These are phyloP conservation scores for Mola mola DNA, from an alignment of 2,113 vertebrate species.

Conservation along the genomic window DNA sequence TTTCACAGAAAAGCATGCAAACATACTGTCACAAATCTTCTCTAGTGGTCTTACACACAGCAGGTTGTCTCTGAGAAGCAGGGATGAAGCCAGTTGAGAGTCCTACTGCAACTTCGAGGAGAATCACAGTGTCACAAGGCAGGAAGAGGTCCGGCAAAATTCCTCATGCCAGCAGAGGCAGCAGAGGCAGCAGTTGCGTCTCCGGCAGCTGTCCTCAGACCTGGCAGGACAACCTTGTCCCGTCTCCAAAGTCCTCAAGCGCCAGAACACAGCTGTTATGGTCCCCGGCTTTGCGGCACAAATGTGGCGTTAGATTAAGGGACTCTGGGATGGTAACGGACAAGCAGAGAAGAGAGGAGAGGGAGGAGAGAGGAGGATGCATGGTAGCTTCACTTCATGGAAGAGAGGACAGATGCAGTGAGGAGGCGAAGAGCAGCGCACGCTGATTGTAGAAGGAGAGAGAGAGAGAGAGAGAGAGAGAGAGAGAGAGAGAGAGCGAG, in stretches of 20 bases:
- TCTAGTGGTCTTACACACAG: constrained; percentile 43
- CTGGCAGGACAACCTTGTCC: constrained; percentile 44
- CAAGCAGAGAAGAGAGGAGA: constrained; percentile 39
- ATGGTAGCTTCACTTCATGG: constrained; percentile 69
- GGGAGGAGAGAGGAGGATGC: constrained; percentile 58
- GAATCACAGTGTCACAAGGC: constrained; percentile 27
- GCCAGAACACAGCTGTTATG: constrained; percentile 36
- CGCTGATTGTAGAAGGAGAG: constrained; percentile 50
- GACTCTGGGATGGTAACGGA: constrained; percentile 43
- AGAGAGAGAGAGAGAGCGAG: constrained; percentile 49
- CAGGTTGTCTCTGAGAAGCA: constrained; percentile 28
- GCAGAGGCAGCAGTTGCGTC: neutral
- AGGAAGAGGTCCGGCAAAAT: constrained; percentile 40
- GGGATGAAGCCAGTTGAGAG: constrained; percentile 4
- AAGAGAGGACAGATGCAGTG: constrained; percentile 72
- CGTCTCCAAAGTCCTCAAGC: constrained; percentile 61
- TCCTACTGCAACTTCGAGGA: constrained; percentile 53
- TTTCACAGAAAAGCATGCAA: constrained; percentile 26
- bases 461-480: constrained; percentile 52
- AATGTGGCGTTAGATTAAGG: constrained; percentile 48
- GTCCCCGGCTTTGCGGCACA: constrained; percentile 49
- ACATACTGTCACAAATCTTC: constrained; percentile 16
- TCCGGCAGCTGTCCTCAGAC: constrained; percentile 48
- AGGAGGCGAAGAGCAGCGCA: constrained; percentile 63
- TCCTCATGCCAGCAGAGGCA: constrained; percentile 38